Conservation (phyloP, 2,888 invertebrate species). For the Petrophora chlorosata region DNA sequence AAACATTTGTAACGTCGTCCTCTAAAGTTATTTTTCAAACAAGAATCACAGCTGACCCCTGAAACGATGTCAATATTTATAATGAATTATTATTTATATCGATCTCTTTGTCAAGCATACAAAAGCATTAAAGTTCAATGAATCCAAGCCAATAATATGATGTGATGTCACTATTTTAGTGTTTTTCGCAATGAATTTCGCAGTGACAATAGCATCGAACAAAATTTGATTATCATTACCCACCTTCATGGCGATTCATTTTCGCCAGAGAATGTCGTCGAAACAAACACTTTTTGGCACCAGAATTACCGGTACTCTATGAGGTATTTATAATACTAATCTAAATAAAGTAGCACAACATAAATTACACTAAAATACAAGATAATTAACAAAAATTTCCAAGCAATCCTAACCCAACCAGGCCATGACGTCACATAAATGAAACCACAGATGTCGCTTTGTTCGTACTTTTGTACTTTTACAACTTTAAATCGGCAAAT, state of each 20-base stretch:
- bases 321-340: conserved; percentile 80
- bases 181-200: conserved; percentile 63
- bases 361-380: conserved; percentile 85
- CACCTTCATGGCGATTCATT: conserved; percentile 98
- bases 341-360: conserved; percentile 83
- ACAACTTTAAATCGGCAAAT: conserved; percentile 16
- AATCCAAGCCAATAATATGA: conserved; percentile 37
- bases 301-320: conserved; percentile 75
- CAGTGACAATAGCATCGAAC: conserved; percentile 80
- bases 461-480: conserved; percentile 24
- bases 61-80: conserved; percentile 72
- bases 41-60: conserved; percentile 99
- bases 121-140: conserved; percentile 33
- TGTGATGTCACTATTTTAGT: conserved; percentile 46
- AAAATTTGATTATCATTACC: conserved; percentile 85
- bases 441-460: conserved; percentile 34
- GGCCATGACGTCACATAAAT: conserved; percentile 85
- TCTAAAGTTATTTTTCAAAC: conserved; percentile 98
- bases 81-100: conserved; percentile 51
- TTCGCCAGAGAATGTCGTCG: conserved; percentile 81
- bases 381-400: conserved; percentile 86
- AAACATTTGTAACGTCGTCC: conserved; percentile 99
- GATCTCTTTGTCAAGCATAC: conserved; percentile 34
- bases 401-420: conserved; percentile 89
- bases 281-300: conserved; percentile 77